Conservation (phyloP, 2,113 vertebrate genomes). For the Dicaeum eximium region DNA sequence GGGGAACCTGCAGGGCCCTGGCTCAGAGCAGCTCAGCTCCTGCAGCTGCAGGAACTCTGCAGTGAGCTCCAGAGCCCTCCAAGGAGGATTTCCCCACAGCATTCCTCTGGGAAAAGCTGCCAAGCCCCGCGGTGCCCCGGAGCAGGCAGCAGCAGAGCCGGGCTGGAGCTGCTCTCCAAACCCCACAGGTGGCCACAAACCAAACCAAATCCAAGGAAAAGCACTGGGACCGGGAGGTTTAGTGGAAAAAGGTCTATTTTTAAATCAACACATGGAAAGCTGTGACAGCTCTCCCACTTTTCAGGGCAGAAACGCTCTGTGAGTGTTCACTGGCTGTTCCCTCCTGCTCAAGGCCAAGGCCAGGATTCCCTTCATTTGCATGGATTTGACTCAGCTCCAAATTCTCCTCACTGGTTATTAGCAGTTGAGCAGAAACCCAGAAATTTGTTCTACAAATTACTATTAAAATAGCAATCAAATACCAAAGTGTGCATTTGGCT, state of each 20-base stretch:
- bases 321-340: neutral
- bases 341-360: neutral
- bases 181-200: neutral
- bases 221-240: neutral
- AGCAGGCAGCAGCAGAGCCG: neutral
- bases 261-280: neutral
- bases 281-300: neutral
- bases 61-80: neutral
- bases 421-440: neutral
- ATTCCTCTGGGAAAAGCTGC: neutral
- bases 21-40: neutral
- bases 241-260: neutral
- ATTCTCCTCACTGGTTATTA: neutral
- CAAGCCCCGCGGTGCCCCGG: fast-evolving
- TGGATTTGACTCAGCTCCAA: neutral
- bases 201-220: neutral
- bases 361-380: neutral
- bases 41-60: neutral
- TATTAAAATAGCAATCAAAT: neutral
- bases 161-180: neutral
- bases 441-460: neutral
- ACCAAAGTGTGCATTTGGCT: neutral
- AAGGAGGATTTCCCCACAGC: fast-evolving
- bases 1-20: neutral
- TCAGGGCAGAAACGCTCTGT: neutral